Conservation (phyloP, 1,140 invertebrate genomes). For the Drosophila sucinea region DNA sequence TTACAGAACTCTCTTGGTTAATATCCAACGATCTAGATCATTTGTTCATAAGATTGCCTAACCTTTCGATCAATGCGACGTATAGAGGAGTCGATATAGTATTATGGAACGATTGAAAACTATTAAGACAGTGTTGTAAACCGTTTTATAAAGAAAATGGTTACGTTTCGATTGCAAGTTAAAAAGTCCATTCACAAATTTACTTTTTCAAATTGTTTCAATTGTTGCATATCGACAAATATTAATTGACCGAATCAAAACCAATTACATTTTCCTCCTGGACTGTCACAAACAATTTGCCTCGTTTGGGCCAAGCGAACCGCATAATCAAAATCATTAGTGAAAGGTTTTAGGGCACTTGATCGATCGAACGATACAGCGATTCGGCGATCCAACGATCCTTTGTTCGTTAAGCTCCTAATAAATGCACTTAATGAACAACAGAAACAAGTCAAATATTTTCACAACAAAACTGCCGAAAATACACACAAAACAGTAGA, state of each 20-base stretch:
- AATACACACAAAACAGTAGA: slow-evolving; percentile 26
- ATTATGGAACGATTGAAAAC: no score
- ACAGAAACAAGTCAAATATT: slow-evolving; percentile 72
- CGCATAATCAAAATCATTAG: slow-evolving; percentile 78
- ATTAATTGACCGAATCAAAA: slow-evolving; percentile 52
- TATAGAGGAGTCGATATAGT: no score
- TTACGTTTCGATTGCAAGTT: no score
- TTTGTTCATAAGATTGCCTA: no score
- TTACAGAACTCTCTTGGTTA: no score
- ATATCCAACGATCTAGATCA: no score
- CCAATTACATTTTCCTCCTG: slow-evolving; percentile 5
- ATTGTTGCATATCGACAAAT: slow-evolving; percentile 43
- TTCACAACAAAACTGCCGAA: slow-evolving; percentile 58
- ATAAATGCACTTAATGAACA: slow-evolving; percentile 74
- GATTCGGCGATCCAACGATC: slow-evolving; percentile 56
- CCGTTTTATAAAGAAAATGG: no score
- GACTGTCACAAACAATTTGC: slow-evolving; percentile 68
- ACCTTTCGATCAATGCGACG: no score
- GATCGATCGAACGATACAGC: slow-evolving; percentile 59
- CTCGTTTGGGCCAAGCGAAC: slow-evolving; percentile 13
- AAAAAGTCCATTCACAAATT: no score
- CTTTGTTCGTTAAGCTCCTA: slow-evolving; percentile 62
- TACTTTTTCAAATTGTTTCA: slow-evolving; percentile 24
- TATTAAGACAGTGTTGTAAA: no score
- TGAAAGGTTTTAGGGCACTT: slow-evolving; percentile 82